Evolutionary conservation across 2,113 vertebrate species (phyloP), one percentile per base, ranked within the genome.

Genomic region (Gallinago undulata): DNA sequence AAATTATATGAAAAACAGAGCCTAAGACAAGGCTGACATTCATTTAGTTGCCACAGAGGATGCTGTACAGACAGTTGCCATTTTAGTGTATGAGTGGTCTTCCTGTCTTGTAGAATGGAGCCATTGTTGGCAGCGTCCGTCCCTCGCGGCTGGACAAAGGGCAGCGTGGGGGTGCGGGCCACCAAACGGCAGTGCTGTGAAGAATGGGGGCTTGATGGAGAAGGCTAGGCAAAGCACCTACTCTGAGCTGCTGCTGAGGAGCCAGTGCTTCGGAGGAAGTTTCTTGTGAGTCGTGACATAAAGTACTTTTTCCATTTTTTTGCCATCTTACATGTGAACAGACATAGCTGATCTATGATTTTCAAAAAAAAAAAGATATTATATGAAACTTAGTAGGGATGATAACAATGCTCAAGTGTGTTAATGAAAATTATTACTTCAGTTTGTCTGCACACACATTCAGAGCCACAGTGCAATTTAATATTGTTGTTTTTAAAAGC

Each of bases 11-110:
- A 60, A 74, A 94, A 94, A 25, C 28, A 43, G 83, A 93, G 74
- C 25, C 37, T 41, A 30, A 85, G 69, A 96, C 91, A 97, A 94
- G 63, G 81, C 84, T 91, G 70, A 63, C 84, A 96, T 96, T 96
- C 96, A 95, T 4, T 41, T 63, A 31, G 45, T 63, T 89, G 57
- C 62, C 56, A 41, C 89, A 87, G 94, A 96, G 96, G 96, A 97
- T 97, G 94, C 89, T 92, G 59, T 51, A 91, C 95, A 97, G 96
- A 96, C 96, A 91, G 95, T 94, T 94, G 84, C 74, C 95, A 80
- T 95, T 95, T 94, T 73, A 76, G 57, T 30, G 56, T 72, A 80
- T 91, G 70, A 95, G 94, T 48, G 74, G 70, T 70, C 84, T 95
- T 94, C 91, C 93, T 96, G 96, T 96, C 23, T 47, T 2, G 0